Evolutionary conservation across 2,797 vertebrate genomes (phyloP).

Genomic region (Bradypodion ventrale): DNA sequence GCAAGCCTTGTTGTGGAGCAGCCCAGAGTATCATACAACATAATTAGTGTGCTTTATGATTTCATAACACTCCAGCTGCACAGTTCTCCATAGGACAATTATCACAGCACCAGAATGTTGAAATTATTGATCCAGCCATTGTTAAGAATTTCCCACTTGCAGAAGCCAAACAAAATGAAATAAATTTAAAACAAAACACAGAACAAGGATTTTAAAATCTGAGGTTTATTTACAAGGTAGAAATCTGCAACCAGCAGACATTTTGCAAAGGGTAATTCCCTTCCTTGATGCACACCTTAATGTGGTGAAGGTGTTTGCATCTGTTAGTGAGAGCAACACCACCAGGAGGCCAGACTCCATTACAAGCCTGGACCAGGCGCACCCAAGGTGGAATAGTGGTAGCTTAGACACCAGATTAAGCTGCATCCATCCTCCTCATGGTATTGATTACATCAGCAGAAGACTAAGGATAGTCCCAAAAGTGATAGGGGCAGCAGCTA

Average conservation of each 20-base stretch:
- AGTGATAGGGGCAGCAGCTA: too few relatives aligned
- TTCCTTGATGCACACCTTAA: too few relatives aligned
- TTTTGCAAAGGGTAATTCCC: not conserved
- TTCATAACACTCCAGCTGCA: slow-evolving; percentile 14
- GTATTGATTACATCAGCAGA: too few relatives aligned
- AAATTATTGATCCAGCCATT: not conserved
- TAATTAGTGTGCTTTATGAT: slow-evolving; percentile 29
- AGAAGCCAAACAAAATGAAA: slow-evolving; percentile 3
- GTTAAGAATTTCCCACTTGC: not conserved
- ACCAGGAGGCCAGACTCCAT: too few relatives aligned
- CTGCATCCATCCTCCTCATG: too few relatives aligned
- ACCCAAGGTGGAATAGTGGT: not conserved
- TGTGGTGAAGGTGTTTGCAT: too few relatives aligned
- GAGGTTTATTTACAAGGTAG: not conserved
- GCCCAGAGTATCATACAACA: slow-evolving; percentile 1
- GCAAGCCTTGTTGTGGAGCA: slow-evolving; percentile 12
- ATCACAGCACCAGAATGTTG: slow-evolving; percentile 7
- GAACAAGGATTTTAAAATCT: not conserved
- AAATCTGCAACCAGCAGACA: not conserved
- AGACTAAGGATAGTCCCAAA: too few relatives aligned
- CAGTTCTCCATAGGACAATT: slow-evolving; percentile 5
- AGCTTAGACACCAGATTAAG: too few relatives aligned
- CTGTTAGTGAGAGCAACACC: too few relatives aligned
- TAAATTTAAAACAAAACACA: not conserved
- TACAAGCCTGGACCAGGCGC: too few relatives aligned